Evolutionary conservation across 2,113 vertebrate species (phyloP), one percentile per base, ranked within the genome.

Genomic region (Ursus arctos): DNA sequence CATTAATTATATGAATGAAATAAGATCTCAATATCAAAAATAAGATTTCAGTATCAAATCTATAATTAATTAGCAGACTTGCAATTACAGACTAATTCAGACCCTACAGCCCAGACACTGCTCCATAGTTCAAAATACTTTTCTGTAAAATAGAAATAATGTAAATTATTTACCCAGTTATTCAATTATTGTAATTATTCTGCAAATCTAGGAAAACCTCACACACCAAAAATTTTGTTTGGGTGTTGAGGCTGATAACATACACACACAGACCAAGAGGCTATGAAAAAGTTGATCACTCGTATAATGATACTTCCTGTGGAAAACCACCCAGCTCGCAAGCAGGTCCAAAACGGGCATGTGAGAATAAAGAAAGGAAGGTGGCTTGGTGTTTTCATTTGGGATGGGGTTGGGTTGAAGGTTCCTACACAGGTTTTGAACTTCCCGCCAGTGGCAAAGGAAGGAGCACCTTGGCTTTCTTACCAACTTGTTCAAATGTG

Each of bases 1-100:
- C n/a, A 59, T 81, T 93, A 91, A 40, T 84, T 88, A 77, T 47
- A 83, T 36, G 18, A 93, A 69, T 69, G 11, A 88, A 88, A 72
- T 21, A 13, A 53, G 2, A 82, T 47, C 19, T 53, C 4, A 85
- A 24, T 63, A 47, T 49, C 6, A 76, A 76, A 88, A 88, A 72
- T 24, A 9, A 36, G 2, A 86, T 55, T 24, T 47, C 7, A 87
- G 18, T 79, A 47, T 81, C 16, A 95, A 1, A 31, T 21, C 28
- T 86, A 51, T 14, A 91, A 61, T 80, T 91, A 72, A 55, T 72
- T 61, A 33, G 19, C 81, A 86, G 80, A 67, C 15, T 63, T 69
- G 28, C 4, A 82, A 1, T 16, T 59, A 13, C 61, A 69, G 28
- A 8, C 57, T 33, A 67, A 65, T 12, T 57, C 49, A 67, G 65